Base-by-base conservation (phyloP, 2,888 invertebrate genomes). In the Clivina fossor region DNA sequence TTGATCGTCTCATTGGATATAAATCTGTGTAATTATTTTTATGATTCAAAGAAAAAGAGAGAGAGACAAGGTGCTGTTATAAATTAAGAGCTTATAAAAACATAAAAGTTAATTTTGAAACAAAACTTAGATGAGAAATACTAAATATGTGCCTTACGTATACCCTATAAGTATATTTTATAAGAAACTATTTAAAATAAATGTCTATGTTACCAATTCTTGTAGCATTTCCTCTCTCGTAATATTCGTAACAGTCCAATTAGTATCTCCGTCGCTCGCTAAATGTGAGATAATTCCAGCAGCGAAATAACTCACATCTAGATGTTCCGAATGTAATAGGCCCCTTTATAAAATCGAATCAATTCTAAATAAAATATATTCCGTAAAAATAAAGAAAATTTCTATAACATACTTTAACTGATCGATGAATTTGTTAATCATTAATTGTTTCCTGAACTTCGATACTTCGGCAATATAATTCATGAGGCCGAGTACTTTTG, bases 391-490 rank as follows among this genome's bases (percentile, higher is more conserved):
- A n/a, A n/a, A n/a, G n/a, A n/a, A n/a, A n/a, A n/a, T n/a, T n/a
- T n/a, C n/a, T 13, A 33, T 2, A 35, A 40, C 30, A 15, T 7
- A 51, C 51, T 51, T 51, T 1, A 55, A 18, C 32, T 55, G 55
- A 4, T 40, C 30, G 0, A 55, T 30, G 16, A 55, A 55, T 11
- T 46, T 38, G 11, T 47, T 38, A 4, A 55, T 40, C 40, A 55
- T 40, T 4, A 55, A 16, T 16, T 55, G 55, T 19, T 46, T 38
- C 2, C 55, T 26, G 8, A 85, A 71, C 41, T 75, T 70, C 16
- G 76, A 73, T 33, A 88, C 87, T 75, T 88, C 88, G 4, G 88
- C 87, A 61, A 88, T 85, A 66, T 88, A 88, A 68, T 88, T 88
- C 63, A 88, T 70, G 3, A 88, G 73, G 8, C 88, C 85, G 7